phyloP scores from a whole-genome alignment of 2,113 vertebrate species.

The Dolichotis patagonum region DNA sequence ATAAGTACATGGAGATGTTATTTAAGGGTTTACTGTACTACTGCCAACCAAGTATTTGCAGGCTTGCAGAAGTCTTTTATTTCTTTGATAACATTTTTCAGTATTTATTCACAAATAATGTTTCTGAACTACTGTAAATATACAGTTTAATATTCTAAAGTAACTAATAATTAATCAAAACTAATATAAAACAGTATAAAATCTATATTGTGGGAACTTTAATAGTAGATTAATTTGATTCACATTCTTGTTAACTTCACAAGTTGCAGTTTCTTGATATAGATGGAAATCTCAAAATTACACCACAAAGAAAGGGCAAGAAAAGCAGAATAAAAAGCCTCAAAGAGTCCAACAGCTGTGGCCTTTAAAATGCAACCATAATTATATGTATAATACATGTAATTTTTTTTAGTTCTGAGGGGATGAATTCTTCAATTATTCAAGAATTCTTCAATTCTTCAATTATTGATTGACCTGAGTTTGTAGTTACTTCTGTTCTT shows the following conservation, averaged over 20 bases:
- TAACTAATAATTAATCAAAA: background rate
- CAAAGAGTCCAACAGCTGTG: background rate
- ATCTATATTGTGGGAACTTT: background rate
- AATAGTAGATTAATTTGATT: background rate
- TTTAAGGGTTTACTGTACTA: constrained; percentile 47
- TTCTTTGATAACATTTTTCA: background rate
- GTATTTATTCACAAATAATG: constrained; percentile 49
- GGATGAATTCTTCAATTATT: too few species aligned
- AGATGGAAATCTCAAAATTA: constrained; percentile 35
- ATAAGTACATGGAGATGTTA: constrained; percentile 70
- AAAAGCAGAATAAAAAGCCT: constrained; percentile 26
- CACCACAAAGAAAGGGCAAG: background rate
- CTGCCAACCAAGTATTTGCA: constrained; percentile 26
- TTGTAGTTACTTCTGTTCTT: too few species aligned
- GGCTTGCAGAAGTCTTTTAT: constrained; percentile 5
- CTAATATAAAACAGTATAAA: constrained; percentile 17
- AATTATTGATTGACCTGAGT: too few species aligned
- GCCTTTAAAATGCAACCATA: background rate
- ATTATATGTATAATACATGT: too few species aligned
- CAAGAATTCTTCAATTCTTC: too few species aligned
- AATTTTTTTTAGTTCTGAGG: too few species aligned
- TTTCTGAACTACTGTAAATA: background rate
- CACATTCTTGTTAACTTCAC: constrained; percentile 32
- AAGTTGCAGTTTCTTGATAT: background rate
- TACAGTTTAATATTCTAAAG: background rate